phyloP scores from a whole-genome alignment of 2,113 vertebrate species.

The Sturnira hondurensis region DNA sequence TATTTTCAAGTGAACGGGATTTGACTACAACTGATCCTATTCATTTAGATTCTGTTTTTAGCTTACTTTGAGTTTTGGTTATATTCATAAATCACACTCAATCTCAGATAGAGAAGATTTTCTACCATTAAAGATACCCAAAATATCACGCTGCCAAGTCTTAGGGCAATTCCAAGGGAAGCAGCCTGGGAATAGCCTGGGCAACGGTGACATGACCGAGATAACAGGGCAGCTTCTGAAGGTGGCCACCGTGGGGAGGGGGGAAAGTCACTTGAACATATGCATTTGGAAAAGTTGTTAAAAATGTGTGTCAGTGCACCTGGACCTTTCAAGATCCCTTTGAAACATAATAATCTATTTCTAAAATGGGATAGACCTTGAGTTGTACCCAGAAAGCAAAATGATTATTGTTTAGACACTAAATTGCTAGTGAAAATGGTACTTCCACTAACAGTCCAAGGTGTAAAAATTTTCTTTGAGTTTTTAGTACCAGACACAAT shows the following conservation, averaged over 20 bases:
- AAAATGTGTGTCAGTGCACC: conserved; percentile 13
- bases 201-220: background rate
- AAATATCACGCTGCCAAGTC: background rate
- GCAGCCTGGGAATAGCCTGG: background rate
- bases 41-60: background rate
- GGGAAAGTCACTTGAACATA: background rate
- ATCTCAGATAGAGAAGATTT: background rate
- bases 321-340: background rate
- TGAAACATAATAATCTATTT: background rate
- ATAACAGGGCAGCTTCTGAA: background rate
- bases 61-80: background rate
- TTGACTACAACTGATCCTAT: background rate
- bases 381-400: background rate
- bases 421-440: background rate
- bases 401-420: background rate
- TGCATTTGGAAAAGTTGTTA: background rate
- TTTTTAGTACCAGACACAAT: background rate
- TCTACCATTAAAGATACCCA: background rate
- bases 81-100: background rate
- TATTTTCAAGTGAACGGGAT: background rate
- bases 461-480: background rate
- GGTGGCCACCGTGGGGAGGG: background rate
- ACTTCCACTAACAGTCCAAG: background rate
- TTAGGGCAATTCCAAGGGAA: background rate
- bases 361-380: background rate